phyloP scores from a whole-genome alignment of 2,797 vertebrate species.

The Notamacropus eugenii region DNA sequence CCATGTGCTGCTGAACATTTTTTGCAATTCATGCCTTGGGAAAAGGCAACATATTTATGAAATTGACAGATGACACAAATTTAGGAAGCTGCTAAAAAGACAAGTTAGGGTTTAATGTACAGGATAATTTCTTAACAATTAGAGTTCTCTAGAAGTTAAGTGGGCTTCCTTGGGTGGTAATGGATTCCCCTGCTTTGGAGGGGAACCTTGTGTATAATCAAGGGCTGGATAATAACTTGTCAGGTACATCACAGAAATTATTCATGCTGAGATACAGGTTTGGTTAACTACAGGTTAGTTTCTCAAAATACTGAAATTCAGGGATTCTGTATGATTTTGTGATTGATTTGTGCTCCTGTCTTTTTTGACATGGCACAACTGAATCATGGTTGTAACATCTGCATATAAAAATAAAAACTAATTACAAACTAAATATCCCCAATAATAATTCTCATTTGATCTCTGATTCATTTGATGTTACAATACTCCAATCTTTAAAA shows the following conservation, averaged over 20 bases:
- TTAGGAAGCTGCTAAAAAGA: neutral
- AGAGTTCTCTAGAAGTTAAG: neutral
- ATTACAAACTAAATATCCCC: slow-evolving; percentile 2
- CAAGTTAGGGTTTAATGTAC: neutral
- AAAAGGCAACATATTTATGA: neutral
- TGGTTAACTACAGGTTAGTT: too few relatives aligned
- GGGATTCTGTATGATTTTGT: neutral
- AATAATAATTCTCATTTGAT: neutral
- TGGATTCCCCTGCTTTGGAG: neutral
- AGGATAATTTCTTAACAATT: neutral
- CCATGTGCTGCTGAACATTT: neutral
- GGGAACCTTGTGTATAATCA: neutral
- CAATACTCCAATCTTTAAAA: neutral
- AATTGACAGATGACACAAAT: neutral
- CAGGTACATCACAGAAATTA: neutral
- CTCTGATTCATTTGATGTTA: slow-evolving; percentile 11
- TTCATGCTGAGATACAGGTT: neutral
- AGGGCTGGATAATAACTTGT: neutral
- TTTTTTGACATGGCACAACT: neutral
- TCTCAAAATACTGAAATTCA: neutral
- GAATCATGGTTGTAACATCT: neutral
- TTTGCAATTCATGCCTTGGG: neutral
- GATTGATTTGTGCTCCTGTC: neutral
- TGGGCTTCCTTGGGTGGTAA: neutral
- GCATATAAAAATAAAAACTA: slow-evolving; percentile 27